phyloP scores from a whole-genome alignment of 2,888 invertebrate genomes.

The Phalera bucephala region DNA sequence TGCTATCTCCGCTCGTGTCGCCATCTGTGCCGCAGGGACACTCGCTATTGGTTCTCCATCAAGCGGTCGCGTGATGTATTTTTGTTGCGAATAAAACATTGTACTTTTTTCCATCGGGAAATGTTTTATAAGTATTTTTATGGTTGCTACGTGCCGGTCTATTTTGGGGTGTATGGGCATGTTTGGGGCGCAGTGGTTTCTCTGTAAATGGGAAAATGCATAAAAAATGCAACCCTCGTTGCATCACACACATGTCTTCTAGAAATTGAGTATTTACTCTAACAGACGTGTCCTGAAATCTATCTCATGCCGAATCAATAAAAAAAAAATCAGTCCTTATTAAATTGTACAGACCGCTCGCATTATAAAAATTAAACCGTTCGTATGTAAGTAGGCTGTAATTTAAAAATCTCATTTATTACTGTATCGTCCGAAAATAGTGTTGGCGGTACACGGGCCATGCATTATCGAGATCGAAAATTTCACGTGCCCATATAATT shows the following conservation, averaged over 20 bases:
- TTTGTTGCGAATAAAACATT: slow-evolving; percentile 79
- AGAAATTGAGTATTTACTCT: too few relatives aligned
- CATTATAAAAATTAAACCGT: slow-evolving; percentile 17
- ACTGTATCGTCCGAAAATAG: slow-evolving; percentile 60
- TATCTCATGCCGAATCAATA: too few relatives aligned
- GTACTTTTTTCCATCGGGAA: slow-evolving; percentile 73
- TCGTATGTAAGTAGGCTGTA: slow-evolving; percentile 31
- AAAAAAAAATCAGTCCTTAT: too few relatives aligned
- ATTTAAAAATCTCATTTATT: slow-evolving; percentile 34
- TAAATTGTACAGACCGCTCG: too few relatives aligned
- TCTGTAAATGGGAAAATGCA: slow-evolving; percentile 52
- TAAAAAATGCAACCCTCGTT: slow-evolving; percentile 53
- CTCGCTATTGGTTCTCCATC: slow-evolving; percentile 80
- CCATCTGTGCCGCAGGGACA: slow-evolving; percentile 79
- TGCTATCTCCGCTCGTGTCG: slow-evolving; percentile 78
- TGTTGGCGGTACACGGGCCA: slow-evolving; percentile 56
- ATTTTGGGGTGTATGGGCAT: slow-evolving; percentile 46
- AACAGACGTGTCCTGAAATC: too few relatives aligned
- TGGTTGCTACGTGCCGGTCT: slow-evolving; percentile 71
- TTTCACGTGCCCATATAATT: slow-evolving; percentile 82
- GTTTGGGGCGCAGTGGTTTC: slow-evolving; percentile 48
- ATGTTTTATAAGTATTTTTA: slow-evolving; percentile 77
- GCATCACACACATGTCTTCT: slow-evolving; percentile 13
- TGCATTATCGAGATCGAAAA: slow-evolving; percentile 81
- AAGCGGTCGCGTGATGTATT: slow-evolving; percentile 79